Base-by-base conservation (phyloP, 2,113 vertebrate genomes). In the Anolis carolinensis region DNA sequence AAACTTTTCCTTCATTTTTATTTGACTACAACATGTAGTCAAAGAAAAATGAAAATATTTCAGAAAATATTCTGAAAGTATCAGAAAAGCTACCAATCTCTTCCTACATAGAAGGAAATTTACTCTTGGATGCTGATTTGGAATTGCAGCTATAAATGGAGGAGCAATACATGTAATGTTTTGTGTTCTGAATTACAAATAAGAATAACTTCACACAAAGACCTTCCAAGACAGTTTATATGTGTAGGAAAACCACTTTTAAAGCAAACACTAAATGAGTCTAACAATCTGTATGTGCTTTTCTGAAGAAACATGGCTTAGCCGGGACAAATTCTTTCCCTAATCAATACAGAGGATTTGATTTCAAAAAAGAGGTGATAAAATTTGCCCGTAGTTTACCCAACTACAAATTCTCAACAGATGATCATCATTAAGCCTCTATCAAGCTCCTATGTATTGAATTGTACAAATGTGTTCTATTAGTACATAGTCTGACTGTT, bases 391-490 rank as follows among this genome's bases (percentile, higher is more conserved):
- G 95, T 93, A 94, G 91, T 91, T 92, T 91, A 89, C 90, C 86
- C 88, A 94, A 88, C 94, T 94, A 95, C 91, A 96, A 93, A 91
- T 92, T 94, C 94, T 93, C 94, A 95, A 94, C 96, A 97, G 95
- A 96, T 96, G 95, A 96, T 95, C 83, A 83, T 93, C 93, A 96
- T 97, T 97, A 97, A 94, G 91, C 87, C 86, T 93, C 27, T 93
- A 93, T 52, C 62, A n/a, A 86, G 91, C 91, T 86, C 93, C 89
- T 92, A 86, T 85, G 79, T 30, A 90, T 83, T 77, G 83, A 34
- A 91, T 91, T 91, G 90, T 88, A 96, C 95, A 97, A 97, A 96
- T 96, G 96, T 92, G 94, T 95, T 95, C 95, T 97, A 95, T 96
- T 96, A 97, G 95, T 93, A 94, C 90, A 89, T 80, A 91, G 95